Base-by-base conservation (phyloP, 2,113 vertebrate species). In the Cyphomyrus plagiostoma region DNA sequence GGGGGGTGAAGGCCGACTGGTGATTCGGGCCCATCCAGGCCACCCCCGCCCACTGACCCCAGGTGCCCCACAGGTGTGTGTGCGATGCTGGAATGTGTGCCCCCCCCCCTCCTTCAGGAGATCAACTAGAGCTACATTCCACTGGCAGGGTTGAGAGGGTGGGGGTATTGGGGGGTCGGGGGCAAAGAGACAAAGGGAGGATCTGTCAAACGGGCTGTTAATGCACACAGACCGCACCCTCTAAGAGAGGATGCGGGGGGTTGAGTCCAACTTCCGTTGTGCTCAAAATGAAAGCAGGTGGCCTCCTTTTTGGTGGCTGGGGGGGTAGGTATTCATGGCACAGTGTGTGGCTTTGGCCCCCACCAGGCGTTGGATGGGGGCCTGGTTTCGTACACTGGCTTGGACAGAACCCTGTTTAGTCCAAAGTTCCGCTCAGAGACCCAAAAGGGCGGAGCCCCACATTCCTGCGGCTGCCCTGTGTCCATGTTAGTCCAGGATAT, bases 21-120 rank as follows among this genome's bases (percentile, higher is more conserved):
- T 35, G 70, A 77, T 39, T 77, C 70, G 15, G 70, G 70, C 70
- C 70, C 5, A 0, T 17, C 66, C 50, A 90, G 49, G 19, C 15
- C 74, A 17, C 74, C 56, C 56, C 87, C 89, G 92, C 92, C 93
- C 42, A 23, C 62, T 95, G 93, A 95, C 95, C 95, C 94, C 95
- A 94, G 95, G 94, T 94, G 93, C 94, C 93, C 95, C 94, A 93
- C 95, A 96, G 95, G 95, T 96, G 95, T 95, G 95, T 95, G 95
- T 62, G 83, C 90, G 91, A 93, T 91, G 89, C 92, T 90, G 94
- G 93, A 95, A 94, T 94, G 94, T 91, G n/a, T n/a, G 91, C 90
- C 89, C 92, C 90, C 89, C 35, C 89, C 46, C 91, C 42, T 2
- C 42, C 4, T 88, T 86, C 90, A 91, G 90, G 93, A 95, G 94